Conservation (phyloP, 1,140 invertebrate genomes). For the Armadillidium nasatum region DNA sequence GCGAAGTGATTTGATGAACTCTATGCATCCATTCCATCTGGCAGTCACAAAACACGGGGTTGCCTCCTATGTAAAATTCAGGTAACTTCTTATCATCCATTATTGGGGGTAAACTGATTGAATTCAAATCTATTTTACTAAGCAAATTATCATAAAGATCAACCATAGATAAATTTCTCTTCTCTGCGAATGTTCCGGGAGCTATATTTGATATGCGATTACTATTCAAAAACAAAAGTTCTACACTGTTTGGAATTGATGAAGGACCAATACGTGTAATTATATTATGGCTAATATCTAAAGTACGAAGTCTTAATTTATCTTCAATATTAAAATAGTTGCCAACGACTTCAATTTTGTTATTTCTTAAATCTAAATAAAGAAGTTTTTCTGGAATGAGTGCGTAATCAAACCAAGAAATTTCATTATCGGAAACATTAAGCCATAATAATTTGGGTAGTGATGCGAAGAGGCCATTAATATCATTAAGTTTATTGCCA, state of each 20-base stretch:
- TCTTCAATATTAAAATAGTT: conserved; percentile 80
- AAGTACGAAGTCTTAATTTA: conserved; percentile 54
- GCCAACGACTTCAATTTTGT: conserved; percentile 75
- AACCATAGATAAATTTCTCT: conserved; percentile 73
- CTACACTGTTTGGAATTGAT: conserved; percentile 81
- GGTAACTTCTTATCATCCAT: conserved; percentile 59
- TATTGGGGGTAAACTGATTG: conserved; percentile 55
- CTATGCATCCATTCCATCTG: conserved; percentile 86
- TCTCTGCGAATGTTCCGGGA: conserved; percentile 78
- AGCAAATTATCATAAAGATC: conserved; percentile 84
- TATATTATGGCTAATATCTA: conserved; percentile 81
- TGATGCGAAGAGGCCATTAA: conserved; percentile 77
- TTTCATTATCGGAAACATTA: conserved; percentile 79
- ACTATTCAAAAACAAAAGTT: conserved; percentile 82
- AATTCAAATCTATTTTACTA: conserved; percentile 71
- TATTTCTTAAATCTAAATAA: conserved; percentile 82
- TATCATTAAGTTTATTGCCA: conserved; percentile 76
- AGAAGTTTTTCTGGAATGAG: conserved; percentile 79
- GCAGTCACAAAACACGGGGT: conserved; percentile 86
- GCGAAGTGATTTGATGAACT: conserved; percentile 70
- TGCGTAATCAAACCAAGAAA: conserved; percentile 85
- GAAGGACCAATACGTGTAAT: conserved; percentile 71
- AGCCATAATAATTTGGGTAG: conserved; percentile 74
- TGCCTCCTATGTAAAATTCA: conserved; percentile 81
- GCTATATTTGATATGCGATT: conserved; percentile 74